Conservation (phyloP, 1,140 invertebrate species). For the Pachypsylla venusta region DNA sequence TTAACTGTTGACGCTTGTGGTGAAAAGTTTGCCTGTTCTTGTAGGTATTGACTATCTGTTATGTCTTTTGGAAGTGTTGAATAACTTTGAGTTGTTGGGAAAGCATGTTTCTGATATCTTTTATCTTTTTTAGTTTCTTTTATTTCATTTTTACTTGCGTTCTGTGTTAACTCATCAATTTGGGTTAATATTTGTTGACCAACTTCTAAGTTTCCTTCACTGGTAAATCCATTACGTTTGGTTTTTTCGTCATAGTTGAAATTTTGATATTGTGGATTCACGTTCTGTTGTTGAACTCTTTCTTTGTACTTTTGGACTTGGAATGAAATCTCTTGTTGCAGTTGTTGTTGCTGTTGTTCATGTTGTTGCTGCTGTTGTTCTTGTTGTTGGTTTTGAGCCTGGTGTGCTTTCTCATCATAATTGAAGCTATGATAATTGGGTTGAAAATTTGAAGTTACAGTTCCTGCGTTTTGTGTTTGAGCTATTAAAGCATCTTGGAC, state of each 20-base stretch:
- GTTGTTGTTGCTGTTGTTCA: too few species aligned
- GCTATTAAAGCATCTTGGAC: neutral
- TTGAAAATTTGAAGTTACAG: constrained; percentile 1
- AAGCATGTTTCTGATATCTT: neutral
- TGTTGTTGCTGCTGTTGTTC: neutral
- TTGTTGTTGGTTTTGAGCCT: neutral
- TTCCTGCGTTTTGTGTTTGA: neutral
- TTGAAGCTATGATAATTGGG: constrained; percentile 5
- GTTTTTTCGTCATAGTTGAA: constrained; percentile 6
- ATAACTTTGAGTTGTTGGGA: neutral
- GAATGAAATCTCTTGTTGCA: too few species aligned
- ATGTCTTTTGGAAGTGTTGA: neutral
- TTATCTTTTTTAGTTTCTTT: neutral
- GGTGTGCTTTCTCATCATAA: constrained; percentile 2
- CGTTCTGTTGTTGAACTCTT: neutral
- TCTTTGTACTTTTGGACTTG: too few species aligned
- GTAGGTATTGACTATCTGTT: neutral
- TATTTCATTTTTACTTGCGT: neutral
- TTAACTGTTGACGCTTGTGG: neutral
- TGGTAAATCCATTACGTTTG: constrained; percentile 1
- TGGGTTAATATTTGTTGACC: neutral
- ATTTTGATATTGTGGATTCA: constrained; percentile 7
- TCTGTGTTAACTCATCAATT: neutral
- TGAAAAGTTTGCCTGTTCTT: neutral
- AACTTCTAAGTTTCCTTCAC: neutral